Conservation (phyloP, 1,140 invertebrate species). For the Scaptomyza pallida region DNA sequence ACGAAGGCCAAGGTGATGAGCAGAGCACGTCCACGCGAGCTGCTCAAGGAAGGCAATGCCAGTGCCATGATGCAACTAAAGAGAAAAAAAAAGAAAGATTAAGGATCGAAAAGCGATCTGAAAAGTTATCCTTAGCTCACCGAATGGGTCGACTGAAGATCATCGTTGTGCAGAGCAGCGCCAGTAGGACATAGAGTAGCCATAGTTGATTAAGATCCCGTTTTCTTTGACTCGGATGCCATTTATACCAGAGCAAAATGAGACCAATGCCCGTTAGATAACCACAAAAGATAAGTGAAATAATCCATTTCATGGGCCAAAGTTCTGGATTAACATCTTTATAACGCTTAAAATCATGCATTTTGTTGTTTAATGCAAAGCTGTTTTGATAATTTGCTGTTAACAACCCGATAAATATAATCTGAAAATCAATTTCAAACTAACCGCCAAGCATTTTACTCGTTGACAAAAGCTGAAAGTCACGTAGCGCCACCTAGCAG, state of each 20-base stretch:
- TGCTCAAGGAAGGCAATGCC: conserved; percentile 91
- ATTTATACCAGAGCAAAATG: conserved; percentile 42
- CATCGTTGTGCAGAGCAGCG: conserved; percentile 13
- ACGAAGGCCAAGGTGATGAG: conserved; percentile 91
- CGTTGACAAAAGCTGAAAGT: neutral
- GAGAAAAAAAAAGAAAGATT: neutral
- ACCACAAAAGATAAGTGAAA: conserved; percentile 27
- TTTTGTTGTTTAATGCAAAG: neutral
- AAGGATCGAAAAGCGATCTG: conserved; percentile 41
- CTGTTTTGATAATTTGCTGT: neutral
- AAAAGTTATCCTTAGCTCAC: conserved; percentile 27
- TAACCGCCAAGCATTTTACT: neutral
- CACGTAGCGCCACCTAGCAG: neutral
- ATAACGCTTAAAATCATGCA: neutral
- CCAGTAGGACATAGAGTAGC: conserved; percentile 21
- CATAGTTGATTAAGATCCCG: conserved; percentile 24
- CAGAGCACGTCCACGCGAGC: conserved; percentile 90
- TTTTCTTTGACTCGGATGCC: conserved; percentile 21
- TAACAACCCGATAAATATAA: too few relatives aligned
- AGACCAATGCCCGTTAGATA: conserved; percentile 37
- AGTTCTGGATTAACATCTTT: neutral
- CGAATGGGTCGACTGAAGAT: conserved; percentile 39
- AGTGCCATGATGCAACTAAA: conserved; percentile 88
- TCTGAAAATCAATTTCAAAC: neutral
- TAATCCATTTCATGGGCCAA: conserved; percentile 46